phyloP scores from a whole-genome alignment of 1,140 invertebrate species.

The Drosophila quadrilineata region DNA sequence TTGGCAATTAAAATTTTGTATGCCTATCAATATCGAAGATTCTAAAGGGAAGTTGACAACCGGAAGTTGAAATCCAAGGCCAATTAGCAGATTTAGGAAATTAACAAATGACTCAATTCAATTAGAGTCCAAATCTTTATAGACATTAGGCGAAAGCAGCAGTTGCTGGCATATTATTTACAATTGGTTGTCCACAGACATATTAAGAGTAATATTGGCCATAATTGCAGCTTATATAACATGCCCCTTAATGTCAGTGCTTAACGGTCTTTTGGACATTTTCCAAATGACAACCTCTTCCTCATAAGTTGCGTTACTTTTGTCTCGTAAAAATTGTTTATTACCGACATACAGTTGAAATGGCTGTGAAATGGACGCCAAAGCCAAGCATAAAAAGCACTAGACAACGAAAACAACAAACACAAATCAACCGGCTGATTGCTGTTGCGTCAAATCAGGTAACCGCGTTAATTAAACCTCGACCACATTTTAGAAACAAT shows the following conservation, averaged over 20 bases:
- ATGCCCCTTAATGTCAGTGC: background rate
- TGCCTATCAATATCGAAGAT: too few species aligned
- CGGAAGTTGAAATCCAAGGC: conserved; percentile 35
- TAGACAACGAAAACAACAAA: background rate
- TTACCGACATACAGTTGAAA: conserved; percentile 3
- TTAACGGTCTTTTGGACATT: background rate
- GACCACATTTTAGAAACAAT: conserved; percentile 45
- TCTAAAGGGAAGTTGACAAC: background rate
- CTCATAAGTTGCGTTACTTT: conserved; percentile 5
- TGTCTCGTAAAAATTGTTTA: conserved; percentile 19
- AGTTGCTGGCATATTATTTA: too few species aligned
- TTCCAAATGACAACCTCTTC: conserved; percentile 4
- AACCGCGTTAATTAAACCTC: conserved; percentile 42
- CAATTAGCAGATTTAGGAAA: conserved; percentile 51
- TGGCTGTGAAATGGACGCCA: background rate
- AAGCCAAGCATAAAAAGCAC: conserved; percentile 8
- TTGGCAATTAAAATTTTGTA: too few species aligned
- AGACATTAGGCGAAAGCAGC: too few species aligned
- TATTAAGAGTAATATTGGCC: background rate
- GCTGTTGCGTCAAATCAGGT: conserved; percentile 58
- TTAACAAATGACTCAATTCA: conserved; percentile 3
- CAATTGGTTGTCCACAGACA: background rate
- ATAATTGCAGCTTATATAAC: conserved; percentile 13
- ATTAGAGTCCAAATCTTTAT: conserved; percentile 19
- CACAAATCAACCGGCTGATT: conserved; percentile 14